A percentile compares a stretch with the other conserved stretches of the same genome.
Conservation (phyloP, 1,140 invertebrate species). For the Oncopeltus fasciatus region DNA sequence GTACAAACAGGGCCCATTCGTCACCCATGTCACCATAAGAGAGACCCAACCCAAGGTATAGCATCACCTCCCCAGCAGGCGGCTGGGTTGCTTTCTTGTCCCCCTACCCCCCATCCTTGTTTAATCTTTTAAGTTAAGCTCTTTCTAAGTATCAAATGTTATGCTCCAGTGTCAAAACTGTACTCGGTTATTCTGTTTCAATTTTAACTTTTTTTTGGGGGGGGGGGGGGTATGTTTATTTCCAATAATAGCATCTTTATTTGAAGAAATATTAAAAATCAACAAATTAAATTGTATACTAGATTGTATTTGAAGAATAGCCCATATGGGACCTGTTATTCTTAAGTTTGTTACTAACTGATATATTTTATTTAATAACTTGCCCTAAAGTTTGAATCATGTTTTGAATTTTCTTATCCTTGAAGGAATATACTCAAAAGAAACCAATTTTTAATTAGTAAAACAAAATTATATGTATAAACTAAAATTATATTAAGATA, state of each 20-base stretch:
- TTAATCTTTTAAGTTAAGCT: background rate
- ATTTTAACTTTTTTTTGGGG: background rate
- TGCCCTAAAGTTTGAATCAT: too few species aligned
- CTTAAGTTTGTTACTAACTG: too few species aligned
- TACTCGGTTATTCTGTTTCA: background rate
- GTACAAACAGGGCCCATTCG: conserved; percentile 35
- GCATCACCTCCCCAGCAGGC: background rate
- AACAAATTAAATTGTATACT: too few species aligned
- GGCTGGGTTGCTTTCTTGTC: background rate
- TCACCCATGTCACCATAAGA: conserved; percentile 39
- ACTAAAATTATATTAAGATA: too few species aligned
- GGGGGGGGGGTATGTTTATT: background rate
- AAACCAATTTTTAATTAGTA: too few species aligned
- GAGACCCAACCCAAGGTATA: conserved; percentile 24
- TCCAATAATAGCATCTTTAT: background rate
- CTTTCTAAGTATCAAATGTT: background rate
- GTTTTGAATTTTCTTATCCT: too few species aligned
- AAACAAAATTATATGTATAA: too few species aligned
- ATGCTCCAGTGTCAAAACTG: background rate
- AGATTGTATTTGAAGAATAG: too few species aligned
- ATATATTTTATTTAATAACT: too few species aligned
- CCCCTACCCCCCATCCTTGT: background rate
- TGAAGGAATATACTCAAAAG: too few species aligned
- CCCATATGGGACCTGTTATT: too few species aligned
- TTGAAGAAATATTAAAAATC: too few species aligned